Conservation (phyloP, 2,888 invertebrate species). For the Cyrtodaria siliqua region DNA sequence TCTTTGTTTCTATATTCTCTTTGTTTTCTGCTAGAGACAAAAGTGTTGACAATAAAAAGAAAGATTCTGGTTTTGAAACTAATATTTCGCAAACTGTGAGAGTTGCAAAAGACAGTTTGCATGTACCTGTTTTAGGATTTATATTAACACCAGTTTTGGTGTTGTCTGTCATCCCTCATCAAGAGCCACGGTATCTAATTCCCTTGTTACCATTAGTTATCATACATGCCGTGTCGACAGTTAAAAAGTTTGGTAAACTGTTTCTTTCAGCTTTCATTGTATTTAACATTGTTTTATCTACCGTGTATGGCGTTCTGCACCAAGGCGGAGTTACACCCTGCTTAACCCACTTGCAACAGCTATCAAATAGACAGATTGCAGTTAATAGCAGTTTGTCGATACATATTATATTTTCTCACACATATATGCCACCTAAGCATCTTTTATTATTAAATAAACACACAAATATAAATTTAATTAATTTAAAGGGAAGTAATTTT, state of each 20-base stretch:
- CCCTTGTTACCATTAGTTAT: conserved; percentile 91
- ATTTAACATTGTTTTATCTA: conserved; percentile 89
- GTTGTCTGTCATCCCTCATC: conserved; percentile 95
- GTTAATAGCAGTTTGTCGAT: too few relatives aligned
- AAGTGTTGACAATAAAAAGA: too few relatives aligned
- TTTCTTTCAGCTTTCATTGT: conserved; percentile 88
- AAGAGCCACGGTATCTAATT: conserved; percentile 96
- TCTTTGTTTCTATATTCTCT: too few relatives aligned
- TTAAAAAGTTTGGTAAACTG: conserved; percentile 13
- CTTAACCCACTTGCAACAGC: conserved; percentile 72
- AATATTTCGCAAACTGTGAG: too few relatives aligned
- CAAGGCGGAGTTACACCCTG: conserved; percentile 90
- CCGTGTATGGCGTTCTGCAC: conserved; percentile 95
- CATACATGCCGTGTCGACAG: conserved; percentile 58
- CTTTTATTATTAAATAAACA: conserved; percentile 69
- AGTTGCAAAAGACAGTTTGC: conserved; percentile 1
- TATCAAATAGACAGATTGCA: neutral
- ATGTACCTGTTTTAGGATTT: conserved; percentile 27
- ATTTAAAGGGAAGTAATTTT: conserved; percentile 63
- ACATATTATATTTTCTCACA: conserved; percentile 83
- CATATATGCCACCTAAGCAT: conserved; percentile 86
- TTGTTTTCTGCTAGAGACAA: too few relatives aligned
- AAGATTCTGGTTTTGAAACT: too few relatives aligned
- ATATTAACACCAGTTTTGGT: conserved; percentile 90
- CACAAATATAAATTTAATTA: conserved; percentile 13